Base-by-base conservation (phyloP, 2,797 vertebrate genomes). In the Pteronotus mesoamericanus region DNA sequence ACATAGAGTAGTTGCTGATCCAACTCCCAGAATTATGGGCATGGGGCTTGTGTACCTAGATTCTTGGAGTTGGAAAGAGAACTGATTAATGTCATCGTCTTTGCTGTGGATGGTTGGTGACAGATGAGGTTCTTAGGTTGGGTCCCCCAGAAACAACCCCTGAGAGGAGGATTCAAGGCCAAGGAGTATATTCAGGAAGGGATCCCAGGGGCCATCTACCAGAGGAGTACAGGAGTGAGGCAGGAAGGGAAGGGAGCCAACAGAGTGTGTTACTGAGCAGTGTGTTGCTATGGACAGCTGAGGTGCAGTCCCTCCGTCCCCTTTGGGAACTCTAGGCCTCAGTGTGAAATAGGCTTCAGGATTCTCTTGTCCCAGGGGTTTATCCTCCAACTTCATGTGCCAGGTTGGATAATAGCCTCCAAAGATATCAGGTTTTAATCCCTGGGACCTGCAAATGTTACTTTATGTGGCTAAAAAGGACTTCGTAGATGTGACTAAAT, bases 41-140 rank as follows among this genome's bases (percentile, higher is more conserved):
- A 6, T 1, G 9, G n/a, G 53, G 42, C 22, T 61, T 22, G 0
- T 0, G 15, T 5, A 12, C 42, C 32, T 8, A 29, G 37, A 55
- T 10, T 59, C 72, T 61, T 15, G 22, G 55, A 72, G 48, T 18
- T n/a, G 24, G 37, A 85, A 80, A 72, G 29, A 9, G 14, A 89
- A 22, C 37, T 12, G 5, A 22, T 9, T 61, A 44, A 59, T 39
- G 22, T 48, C 6, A 26, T 55, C 6, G 1, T 44, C 53, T 92
- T 85, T n/a, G 19, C n/a, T 32, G 9, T n/a, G 15, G 72, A 29
- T 9, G 29, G 51, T 32, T 69, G 57, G 57, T 42, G 14, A 32
- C 15, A 22, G 44, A 32, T 39, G 29, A 10, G 24, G 87, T 80
- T 85, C 89, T 51, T 71, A 92, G 64, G 1, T 12, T 64, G 42